Base-by-base conservation (phyloP, 1,140 invertebrate species). In the Micrasema longulum region DNA sequence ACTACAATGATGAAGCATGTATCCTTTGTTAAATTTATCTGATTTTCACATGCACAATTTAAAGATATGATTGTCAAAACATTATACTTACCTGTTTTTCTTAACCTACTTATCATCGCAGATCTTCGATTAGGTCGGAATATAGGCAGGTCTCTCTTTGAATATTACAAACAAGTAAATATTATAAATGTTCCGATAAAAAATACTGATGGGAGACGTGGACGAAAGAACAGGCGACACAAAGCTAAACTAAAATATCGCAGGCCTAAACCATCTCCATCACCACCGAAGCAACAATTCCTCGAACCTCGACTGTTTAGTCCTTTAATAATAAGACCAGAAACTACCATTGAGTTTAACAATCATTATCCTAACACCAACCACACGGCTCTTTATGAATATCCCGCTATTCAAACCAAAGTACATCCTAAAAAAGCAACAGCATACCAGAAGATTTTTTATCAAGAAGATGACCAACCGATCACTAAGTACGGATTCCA, bases 1-100 rank as follows among this genome's bases (percentile, higher is more conserved):
- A 93, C 0, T 97, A 97, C 79, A 96, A 92, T 36, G 95, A 97
- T 85, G 94, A 96, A 77, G 90, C 90, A 72, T 97, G 95, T 97
- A 95, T 94, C 92, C 91, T 93, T 93, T 85, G 22, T 10, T 18
- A 48, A 10, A 4, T 1, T 48, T 48, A 22, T 22, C 47, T 7
- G 47, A 31, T 31, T 4, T 48, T 12, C 74, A 4, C 6, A 6
- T 53, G n/a, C n/a, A n/a, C n/a, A n/a, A n/a, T n/a, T n/a, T n/a
- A n/a, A n/a, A n/a, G n/a, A n/a, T n/a, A n/a, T n/a, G n/a, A 31
- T 31, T 31, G 26, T n/a, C 6, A 52, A 5, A 52, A 53, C 12
- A 53, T 1, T 2, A 35, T 20, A 53, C 20, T 22, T 53, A 0
- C 50, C 20, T 23, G 26, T 26, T 35, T 31, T 20, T 18, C 47